Evolutionary conservation across 2,797 vertebrate species (phyloP).

Genomic region (Caiman crocodilus): DNA sequence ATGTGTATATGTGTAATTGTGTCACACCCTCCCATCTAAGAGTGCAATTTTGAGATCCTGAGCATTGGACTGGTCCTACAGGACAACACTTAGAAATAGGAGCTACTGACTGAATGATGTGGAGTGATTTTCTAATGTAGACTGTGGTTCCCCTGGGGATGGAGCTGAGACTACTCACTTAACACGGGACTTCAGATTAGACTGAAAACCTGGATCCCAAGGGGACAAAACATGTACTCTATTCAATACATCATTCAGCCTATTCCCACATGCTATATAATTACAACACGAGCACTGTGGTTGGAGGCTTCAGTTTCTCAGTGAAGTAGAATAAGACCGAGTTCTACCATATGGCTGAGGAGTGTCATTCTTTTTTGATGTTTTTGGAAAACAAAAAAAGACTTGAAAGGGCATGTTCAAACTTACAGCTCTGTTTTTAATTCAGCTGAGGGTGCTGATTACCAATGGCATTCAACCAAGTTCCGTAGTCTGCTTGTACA

Average conservation of each 20-base stretch:
- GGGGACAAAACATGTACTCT: constrained; percentile 56
- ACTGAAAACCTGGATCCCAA: constrained; percentile 58
- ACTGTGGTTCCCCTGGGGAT: constrained; percentile 27
- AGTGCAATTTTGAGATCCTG: too few relatives aligned
- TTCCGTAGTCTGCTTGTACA: neutral
- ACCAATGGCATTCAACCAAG: constrained; percentile 45
- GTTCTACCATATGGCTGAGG: constrained; percentile 23
- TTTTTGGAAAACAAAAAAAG: constrained; percentile 33
- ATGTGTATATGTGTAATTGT: too few relatives aligned
- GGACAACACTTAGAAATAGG: neutral
- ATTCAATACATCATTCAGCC: constrained; percentile 20
- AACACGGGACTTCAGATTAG: constrained; percentile 16
- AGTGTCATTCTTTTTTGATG: constrained; percentile 60
- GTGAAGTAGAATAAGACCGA: constrained; percentile 54
- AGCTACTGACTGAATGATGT: constrained; percentile 56
- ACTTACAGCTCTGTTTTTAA: constrained; percentile 61
- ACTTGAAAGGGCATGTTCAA: constrained; percentile 23
- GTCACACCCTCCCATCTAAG: too few relatives aligned
- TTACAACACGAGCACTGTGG: constrained; percentile 17
- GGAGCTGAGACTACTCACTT: constrained; percentile 34
- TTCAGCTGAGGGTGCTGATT: constrained; percentile 61
- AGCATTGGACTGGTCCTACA: too few relatives aligned
- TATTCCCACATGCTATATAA: constrained; percentile 12
- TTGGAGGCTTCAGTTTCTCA: constrained; percentile 60
- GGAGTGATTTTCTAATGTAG: constrained; percentile 24